These are phyloP conservation scores for Amphiprion ocellaris DNA, from an alignment of 2,113 vertebrate species.

Conservation along the genomic window DNA sequence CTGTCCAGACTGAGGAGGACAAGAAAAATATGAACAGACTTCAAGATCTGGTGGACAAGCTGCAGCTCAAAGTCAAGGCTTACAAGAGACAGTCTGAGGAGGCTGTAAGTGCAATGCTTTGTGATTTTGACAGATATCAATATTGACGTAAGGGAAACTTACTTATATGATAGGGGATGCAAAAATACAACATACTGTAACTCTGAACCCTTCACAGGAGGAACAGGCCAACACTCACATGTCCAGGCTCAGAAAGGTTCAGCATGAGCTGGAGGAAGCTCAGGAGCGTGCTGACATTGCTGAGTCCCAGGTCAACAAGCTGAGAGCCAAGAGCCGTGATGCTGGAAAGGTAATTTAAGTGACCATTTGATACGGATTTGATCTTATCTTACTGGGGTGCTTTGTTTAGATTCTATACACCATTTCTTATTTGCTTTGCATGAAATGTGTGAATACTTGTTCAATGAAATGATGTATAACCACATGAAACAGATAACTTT, in stretches of 20 bases:
- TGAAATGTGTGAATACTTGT: not conserved
- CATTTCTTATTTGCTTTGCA: not conserved
- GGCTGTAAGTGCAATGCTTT: constrained; percentile 49
- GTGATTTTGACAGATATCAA: not conserved
- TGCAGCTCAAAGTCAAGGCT: constrained; percentile 73
- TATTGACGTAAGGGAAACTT: not conserved
- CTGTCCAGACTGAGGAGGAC: constrained; percentile 65
- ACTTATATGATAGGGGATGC: no score
- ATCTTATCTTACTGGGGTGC: not conserved
- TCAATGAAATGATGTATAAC: not conserved
- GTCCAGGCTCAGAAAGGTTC: constrained; percentile 70
- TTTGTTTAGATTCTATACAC: not conserved
- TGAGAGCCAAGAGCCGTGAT: constrained; percentile 71
- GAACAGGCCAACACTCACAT: constrained; percentile 77
- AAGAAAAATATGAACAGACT: constrained; percentile 68
- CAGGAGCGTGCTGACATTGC: constrained; percentile 73
- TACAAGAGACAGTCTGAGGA: constrained; percentile 77
- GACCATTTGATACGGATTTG: not conserved
- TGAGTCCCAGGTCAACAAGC: constrained; percentile 75
- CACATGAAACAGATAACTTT: not conserved
- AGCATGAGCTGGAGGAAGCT: constrained; percentile 77
- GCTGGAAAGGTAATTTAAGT: constrained; percentile 49
- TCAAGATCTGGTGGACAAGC: constrained; percentile 74
- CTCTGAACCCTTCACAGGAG: constrained; percentile 49
- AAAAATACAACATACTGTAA: not conserved